phyloP scores from a whole-genome alignment of 1,140 invertebrate genomes.

The Drosophila persimilis region DNA sequence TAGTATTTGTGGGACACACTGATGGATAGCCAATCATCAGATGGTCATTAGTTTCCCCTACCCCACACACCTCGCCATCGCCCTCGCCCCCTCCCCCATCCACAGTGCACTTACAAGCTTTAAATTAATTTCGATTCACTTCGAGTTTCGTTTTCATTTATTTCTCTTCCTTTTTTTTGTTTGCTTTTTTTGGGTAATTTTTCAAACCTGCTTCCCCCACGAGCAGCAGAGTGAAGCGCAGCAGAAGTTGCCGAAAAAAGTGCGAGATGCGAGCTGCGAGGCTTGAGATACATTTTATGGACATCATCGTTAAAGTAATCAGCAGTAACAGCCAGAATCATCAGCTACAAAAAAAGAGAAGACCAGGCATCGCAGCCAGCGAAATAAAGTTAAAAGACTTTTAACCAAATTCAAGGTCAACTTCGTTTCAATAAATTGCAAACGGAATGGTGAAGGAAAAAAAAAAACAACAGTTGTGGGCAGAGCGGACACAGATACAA shows the following conservation, averaged over 20 bases:
- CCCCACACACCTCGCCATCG: background rate
- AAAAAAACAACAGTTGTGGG: slow-evolving; percentile 12
- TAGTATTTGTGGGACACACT: background rate
- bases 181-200: slow-evolving; percentile 16
- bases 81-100: too few species aligned
- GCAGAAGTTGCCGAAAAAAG: slow-evolving; percentile 40
- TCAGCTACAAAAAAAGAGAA: slow-evolving; percentile 39
- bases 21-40: background rate
- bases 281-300: slow-evolving; percentile 71
- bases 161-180: background rate
- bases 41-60: background rate
- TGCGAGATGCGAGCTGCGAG: slow-evolving; percentile 15
- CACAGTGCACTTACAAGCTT: slow-evolving; percentile 13
- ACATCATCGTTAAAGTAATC: slow-evolving; percentile 79
- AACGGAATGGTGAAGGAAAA: slow-evolving; percentile 58
- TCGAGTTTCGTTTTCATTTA: slow-evolving; percentile 14
- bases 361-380: slow-evolving; percentile 52
- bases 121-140: slow-evolving; percentile 41
- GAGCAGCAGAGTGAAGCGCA: background rate
- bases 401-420: slow-evolving; percentile 81
- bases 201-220: slow-evolving; percentile 59
- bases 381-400: slow-evolving; percentile 78
- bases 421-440: slow-evolving; percentile 80
- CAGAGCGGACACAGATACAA: slow-evolving; percentile 17
- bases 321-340: slow-evolving; percentile 74